Conservation (phyloP, 2,888 invertebrate species). For the Aleiodes leptofemur region DNA sequence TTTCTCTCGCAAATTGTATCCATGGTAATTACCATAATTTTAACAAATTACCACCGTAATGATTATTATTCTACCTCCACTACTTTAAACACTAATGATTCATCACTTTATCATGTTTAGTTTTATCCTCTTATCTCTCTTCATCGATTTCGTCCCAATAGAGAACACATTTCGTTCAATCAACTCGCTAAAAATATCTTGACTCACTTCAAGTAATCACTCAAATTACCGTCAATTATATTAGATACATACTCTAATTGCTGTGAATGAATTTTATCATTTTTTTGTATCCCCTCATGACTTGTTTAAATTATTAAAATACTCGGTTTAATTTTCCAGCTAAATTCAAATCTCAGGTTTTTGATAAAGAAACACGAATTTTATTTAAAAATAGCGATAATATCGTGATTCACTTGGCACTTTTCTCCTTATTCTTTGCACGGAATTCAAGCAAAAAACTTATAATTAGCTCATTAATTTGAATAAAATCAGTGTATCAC, state of each 20-base stretch:
- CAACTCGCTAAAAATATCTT: not conserved
- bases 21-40: constrained; percentile 60
- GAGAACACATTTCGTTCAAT: constrained; percentile 3
- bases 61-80: constrained; percentile 8
- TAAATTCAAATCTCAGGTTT: not conserved
- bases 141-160: constrained; percentile 4
- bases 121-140: constrained; percentile 18
- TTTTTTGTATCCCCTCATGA: too few species aligned
- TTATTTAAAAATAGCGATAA: not conserved
- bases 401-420: constrained; percentile 7
- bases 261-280: too few species aligned
- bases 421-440: constrained; percentile 10
- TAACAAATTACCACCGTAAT: not conserved
- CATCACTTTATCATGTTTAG: constrained; percentile 9
- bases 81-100: not conserved
- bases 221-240: too few species aligned
- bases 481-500: not conserved
- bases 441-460: not conserved
- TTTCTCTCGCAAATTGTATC: constrained; percentile 61
- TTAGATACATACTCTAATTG: not conserved
- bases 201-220: too few species aligned
- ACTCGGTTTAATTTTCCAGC: not conserved
- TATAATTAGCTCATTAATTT: not conserved
- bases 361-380: not conserved
- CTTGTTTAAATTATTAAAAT: not conserved